Percentiles rank a stretch among this genome's conserved stretches.
Evolutionary conservation across 1,140 invertebrate genomes (phyloP).

Genomic region (Drosophila sp.): DNA sequence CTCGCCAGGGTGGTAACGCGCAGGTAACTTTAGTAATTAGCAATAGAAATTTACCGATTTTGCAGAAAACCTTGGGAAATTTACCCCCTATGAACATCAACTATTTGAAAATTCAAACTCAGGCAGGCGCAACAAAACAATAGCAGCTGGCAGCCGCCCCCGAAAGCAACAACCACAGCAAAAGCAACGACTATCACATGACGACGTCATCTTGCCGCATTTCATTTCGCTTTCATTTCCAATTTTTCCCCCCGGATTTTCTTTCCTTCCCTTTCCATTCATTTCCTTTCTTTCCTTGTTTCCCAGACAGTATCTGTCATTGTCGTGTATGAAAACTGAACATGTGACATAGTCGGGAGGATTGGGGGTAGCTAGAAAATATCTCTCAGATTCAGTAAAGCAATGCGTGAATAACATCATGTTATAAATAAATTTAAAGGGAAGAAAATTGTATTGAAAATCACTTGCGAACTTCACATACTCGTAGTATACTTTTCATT

Average conservation of each 20-base stretch:
- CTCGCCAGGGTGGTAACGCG: slow-evolving; percentile 36
- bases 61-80: slow-evolving; percentile 62
- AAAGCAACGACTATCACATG: slow-evolving; percentile 27
- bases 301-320: slow-evolving; percentile 28
- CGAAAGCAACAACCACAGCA: slow-evolving; percentile 16
- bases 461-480: background rate
- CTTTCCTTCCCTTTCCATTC: background rate
- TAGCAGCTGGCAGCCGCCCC: slow-evolving; percentile 6
- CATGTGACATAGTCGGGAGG: slow-evolving; percentile 42
- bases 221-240: slow-evolving; percentile 74
- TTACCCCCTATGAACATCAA: slow-evolving; percentile 47
- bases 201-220: slow-evolving; percentile 61
- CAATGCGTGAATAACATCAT: background rate
- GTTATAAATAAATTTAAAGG: background rate
- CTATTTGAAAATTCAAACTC: slow-evolving; percentile 53
- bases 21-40: slow-evolving; percentile 63
- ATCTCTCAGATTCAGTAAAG: background rate
- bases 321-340: slow-evolving; percentile 1
- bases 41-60: slow-evolving; percentile 28
- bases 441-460: background rate
- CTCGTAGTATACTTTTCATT: too few species aligned
- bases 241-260: background rate
- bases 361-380: background rate
- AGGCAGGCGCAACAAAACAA: slow-evolving; percentile 52
- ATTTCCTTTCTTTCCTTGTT: slow-evolving; percentile 44